Percentiles rank a stretch among this genome's conserved stretches.
Evolutionary conservation across 2,888 invertebrate genomes (phyloP).

Genomic region (Aleiodes alternator): DNA sequence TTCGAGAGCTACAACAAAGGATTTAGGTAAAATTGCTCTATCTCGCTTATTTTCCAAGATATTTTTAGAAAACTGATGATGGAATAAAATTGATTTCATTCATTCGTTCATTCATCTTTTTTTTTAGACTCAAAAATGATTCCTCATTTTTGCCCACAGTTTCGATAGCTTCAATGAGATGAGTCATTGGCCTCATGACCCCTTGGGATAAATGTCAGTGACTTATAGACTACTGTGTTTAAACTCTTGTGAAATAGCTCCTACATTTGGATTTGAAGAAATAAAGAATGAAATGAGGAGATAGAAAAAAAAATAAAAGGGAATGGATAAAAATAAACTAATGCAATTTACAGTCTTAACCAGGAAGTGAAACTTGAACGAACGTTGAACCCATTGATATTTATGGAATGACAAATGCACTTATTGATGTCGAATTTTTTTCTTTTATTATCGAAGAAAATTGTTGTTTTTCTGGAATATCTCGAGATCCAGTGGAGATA

Average conservation of each 20-base stretch:
- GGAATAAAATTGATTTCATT: no score
- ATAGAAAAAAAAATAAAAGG: neutral
- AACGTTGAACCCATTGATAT: constrained; percentile 22
- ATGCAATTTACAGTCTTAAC: constrained; percentile 2
- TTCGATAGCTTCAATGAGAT: constrained; percentile 16
- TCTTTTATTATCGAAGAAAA: no score
- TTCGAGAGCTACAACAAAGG: no score
- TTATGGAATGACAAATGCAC: neutral
- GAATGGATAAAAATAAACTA: neutral
- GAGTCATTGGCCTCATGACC: constrained; percentile 21
- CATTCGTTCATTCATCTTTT: neutral
- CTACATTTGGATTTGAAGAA: no score
- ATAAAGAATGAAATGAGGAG: neutral
- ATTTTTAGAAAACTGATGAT: no score
- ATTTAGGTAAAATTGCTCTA: no score
- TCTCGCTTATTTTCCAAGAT: no score
- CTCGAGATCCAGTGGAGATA: no score
- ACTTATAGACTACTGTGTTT: constrained; percentile 2
- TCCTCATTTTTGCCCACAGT: neutral
- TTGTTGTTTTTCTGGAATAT: no score
- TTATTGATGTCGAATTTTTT: no score
- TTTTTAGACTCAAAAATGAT: neutral
- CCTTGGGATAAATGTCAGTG: constrained; percentile 26
- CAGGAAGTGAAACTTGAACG: constrained; percentile 20
- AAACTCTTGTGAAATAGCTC: constrained; percentile 15